phyloP scores from a whole-genome alignment of 2,797 vertebrate genomes.

The Typhlichthys subterraneus region DNA sequence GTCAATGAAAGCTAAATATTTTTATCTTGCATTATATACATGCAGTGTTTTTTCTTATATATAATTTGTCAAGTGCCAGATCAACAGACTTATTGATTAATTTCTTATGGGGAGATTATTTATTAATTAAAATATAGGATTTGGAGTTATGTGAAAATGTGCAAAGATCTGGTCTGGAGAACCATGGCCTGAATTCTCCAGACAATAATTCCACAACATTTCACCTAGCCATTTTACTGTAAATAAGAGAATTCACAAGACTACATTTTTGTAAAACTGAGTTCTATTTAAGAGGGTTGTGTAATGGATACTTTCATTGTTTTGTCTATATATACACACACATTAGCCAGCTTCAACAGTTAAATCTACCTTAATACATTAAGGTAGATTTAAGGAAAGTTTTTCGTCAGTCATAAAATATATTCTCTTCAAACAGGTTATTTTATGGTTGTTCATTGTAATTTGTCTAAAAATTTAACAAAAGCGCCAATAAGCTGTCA shows the following conservation, averaged over 20 bases:
- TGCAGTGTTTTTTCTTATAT: too few species aligned
- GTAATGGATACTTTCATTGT: constrained; percentile 41
- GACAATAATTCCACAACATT: not conserved
- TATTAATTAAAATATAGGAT: too few species aligned
- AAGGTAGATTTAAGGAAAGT: constrained; percentile 18
- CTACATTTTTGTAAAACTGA: constrained; percentile 41
- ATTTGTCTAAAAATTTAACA: constrained; percentile 44
- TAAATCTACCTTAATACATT: constrained; percentile 43
- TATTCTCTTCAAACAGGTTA: constrained; percentile 62
- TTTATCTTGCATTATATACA: not conserved
- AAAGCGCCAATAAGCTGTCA: constrained; percentile 5
- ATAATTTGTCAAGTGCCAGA: not conserved
- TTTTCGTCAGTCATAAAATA: constrained; percentile 69
- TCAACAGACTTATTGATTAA: not conserved
- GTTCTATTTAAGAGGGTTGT: constrained; percentile 6
- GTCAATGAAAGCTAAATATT: constrained; percentile 56
- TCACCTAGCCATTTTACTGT: constrained; percentile 17
- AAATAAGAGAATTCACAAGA: constrained; percentile 31
- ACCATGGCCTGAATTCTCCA: too few species aligned
- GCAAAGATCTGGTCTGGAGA: too few species aligned
- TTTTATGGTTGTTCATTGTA: constrained; percentile 34
- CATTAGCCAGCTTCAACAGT: constrained; percentile 31
- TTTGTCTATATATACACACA: constrained; percentile 35
- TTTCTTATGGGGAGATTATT: too few species aligned
- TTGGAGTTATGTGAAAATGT: too few species aligned